Base-by-base conservation (phyloP, 1,140 invertebrate species). In the Atta colombica region DNA sequence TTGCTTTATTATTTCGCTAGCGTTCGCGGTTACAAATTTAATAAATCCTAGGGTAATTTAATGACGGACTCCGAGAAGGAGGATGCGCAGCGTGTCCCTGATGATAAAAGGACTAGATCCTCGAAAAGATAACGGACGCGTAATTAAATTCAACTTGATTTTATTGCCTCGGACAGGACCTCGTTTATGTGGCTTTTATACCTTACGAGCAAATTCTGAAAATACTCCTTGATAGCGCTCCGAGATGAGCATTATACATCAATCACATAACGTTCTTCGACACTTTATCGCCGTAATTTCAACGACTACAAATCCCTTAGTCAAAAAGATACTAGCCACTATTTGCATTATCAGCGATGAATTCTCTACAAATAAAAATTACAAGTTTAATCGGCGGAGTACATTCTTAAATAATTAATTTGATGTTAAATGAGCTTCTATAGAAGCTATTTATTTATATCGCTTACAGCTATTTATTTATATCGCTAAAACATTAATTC, bases 131-230 rank as follows among this genome's bases (percentile, higher is more conserved):
- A 94, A 92, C 74, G 71, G 63, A 72, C 58, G 81, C 77, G 93
- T 94, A 94, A 94, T 94, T 94, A 94, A 94, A 94, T 94, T 93
- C 93, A 92, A 92, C 88, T 92, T 92, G 92, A 94, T 93, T 94
- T 94, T 94, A 94, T 94, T 94, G 92, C 91, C 90, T 49, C 71
- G 89, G 85, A 75, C 88, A 87, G 89, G 77, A 88, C 45, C 82
- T 31, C 85, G 88, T 93, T 94, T 93, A 94, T 92, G 92, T 90
- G 90, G 91, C 88, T 93, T 93, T 94, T 94, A 94, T 94, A 80
- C 77, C 90, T 82, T 77, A 88, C 85, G 89, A 94, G 93, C 93
- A 93, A 93, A 94, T 94, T 94, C 93, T 89, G 78, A 87, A 90
- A 84, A 91, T 88, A 87, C 86, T 82, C 68, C 87, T 89, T 90